These are phyloP conservation scores for Caenorhabditis briggsae DNA, from an alignment of 1,140 invertebrate genomes.

Conservation along the genomic window DNA sequence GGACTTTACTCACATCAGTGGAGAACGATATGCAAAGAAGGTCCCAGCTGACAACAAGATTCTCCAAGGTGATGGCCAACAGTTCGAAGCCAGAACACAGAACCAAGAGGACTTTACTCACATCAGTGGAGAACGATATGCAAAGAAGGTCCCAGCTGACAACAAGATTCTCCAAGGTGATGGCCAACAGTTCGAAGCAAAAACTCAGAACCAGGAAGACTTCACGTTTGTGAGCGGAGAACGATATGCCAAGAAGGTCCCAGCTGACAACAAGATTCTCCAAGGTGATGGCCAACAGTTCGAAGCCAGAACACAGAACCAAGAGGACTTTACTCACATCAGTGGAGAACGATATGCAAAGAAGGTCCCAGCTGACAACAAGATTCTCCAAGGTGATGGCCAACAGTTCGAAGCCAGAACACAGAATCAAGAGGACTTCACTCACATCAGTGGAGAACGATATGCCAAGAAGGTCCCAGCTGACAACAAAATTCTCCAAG, in stretches of 20 bases:
- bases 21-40: slow-evolving; percentile 33
- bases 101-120: slow-evolving; percentile 49
- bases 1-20: slow-evolving; percentile 30
- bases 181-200: slow-evolving; percentile 35
- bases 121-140: slow-evolving; percentile 30
- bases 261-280: slow-evolving; percentile 18
- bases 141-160: slow-evolving; percentile 9
- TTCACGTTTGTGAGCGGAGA: slow-evolving; percentile 21
- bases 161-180: slow-evolving; percentile 38
- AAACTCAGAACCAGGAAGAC: slow-evolving; percentile 44
- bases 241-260: slow-evolving; percentile 22
- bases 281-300: slow-evolving; percentile 45
- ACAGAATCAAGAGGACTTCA: slow-evolving; percentile 47
- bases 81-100: slow-evolving; percentile 36
- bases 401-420: slow-evolving; percentile 40
- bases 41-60: slow-evolving; percentile 23
- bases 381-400: slow-evolving; percentile 40
- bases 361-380: slow-evolving; percentile 15
- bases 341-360: slow-evolving; percentile 18
- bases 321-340: slow-evolving; percentile 43
- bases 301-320: slow-evolving; percentile 33
- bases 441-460: slow-evolving; percentile 28
- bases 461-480: slow-evolving; percentile 20
- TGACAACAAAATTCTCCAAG: slow-evolving; percentile 26
- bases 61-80: slow-evolving; percentile 34